Conservation (phyloP, 2,113 vertebrate species). For the Pelecanus crispus region DNA sequence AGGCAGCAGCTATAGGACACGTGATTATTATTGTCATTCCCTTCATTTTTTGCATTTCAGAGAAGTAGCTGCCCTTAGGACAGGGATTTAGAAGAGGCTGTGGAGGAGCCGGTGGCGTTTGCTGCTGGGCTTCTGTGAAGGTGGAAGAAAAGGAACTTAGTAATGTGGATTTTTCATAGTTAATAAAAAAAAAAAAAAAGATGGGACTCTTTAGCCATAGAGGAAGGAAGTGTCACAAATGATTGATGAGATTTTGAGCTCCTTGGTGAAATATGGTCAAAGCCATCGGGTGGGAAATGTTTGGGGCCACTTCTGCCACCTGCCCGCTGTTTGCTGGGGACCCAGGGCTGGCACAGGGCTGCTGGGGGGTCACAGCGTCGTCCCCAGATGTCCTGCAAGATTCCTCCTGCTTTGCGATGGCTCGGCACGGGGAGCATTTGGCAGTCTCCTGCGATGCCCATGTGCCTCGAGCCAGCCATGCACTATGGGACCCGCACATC, state of each 20-base stretch:
- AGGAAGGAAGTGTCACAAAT: neutral
- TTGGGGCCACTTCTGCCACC: neutral
- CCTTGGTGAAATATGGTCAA: neutral
- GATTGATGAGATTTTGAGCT: neutral
- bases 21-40: neutral
- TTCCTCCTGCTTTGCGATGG: neutral
- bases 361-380: neutral
- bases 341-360: neutral
- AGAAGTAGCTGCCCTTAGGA: neutral
- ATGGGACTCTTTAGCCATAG: neutral
- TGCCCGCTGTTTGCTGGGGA: neutral
- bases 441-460: neutral
- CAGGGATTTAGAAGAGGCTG: neutral
- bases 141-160: neutral
- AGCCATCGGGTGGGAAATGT: neutral
- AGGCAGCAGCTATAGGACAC: neutral
- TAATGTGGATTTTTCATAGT: neutral
- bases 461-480: accelerated
- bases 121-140: neutral
- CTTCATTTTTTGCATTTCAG: neutral
- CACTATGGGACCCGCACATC: neutral
- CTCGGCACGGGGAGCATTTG: neutral
- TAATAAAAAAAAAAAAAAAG: neutral
- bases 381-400: neutral
- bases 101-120: accelerated